These are phyloP conservation scores for Globia sparganii DNA, from an alignment of 2,888 invertebrate genomes.

Conservation along the genomic window DNA sequence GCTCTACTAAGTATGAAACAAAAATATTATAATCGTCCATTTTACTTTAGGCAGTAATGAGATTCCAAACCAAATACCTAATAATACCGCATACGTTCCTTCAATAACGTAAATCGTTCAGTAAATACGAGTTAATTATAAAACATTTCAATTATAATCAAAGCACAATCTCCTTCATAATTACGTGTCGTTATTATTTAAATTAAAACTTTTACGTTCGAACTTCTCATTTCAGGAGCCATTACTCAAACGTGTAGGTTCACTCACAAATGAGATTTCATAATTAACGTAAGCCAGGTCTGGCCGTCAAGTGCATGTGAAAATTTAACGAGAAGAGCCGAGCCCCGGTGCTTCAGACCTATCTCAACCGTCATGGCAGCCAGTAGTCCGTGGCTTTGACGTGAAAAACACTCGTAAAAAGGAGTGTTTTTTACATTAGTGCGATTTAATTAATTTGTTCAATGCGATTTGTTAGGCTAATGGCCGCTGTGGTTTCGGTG, in stretches of 20 bases:
- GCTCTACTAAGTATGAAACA: constrained; percentile 3
- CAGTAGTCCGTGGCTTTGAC: constrained; percentile 78
- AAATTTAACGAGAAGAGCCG: constrained; percentile 87
- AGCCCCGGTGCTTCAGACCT: constrained; percentile 77
- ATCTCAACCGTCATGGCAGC: constrained; percentile 79
- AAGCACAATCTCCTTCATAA: constrained; percentile 58
- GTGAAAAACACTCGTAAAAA: constrained; percentile 77
- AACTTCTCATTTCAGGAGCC: constrained; percentile 84
- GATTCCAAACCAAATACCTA: constrained; percentile 15
- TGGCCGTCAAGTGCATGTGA: constrained; percentile 89
- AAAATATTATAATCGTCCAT: constrained; percentile 18
- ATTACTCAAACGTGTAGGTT: constrained; percentile 88
- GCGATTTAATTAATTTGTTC: constrained; percentile 71
- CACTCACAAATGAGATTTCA: constrained; percentile 89
- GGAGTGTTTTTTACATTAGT: constrained; percentile 69
- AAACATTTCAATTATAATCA: constrained; percentile 57
- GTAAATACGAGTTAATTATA: constrained; percentile 54
- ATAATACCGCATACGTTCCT: constrained; percentile 3
- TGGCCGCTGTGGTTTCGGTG: neutral
- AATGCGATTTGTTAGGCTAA: constrained; percentile 40
- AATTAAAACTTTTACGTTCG: constrained; percentile 82
- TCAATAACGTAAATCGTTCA: constrained; percentile 14
- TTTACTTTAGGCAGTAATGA: constrained; percentile 24
- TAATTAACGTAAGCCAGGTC: constrained; percentile 89
- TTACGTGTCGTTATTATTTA: constrained; percentile 73